Evolutionary conservation across 1,140 invertebrate genomes (phyloP).

Genomic region (Micrasema longulum): DNA sequence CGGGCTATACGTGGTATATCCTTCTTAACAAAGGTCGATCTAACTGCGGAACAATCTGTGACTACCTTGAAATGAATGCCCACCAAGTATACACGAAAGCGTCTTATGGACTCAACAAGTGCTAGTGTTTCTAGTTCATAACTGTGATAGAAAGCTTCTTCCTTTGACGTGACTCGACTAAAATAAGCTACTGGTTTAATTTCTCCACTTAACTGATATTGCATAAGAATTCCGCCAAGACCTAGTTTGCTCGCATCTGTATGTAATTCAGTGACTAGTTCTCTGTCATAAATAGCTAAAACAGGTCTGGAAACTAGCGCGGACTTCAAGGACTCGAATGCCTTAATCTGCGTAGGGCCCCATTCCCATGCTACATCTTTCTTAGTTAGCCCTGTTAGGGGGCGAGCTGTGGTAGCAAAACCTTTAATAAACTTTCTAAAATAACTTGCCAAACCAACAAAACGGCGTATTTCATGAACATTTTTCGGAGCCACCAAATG

Average conservation of each 20-base stretch:
- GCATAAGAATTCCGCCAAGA: constrained; percentile 17
- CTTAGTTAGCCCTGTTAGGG: constrained; percentile 30
- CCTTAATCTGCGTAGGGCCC: not conserved
- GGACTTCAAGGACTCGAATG: not conserved
- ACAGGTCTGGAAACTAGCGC: not conserved
- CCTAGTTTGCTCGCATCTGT: constrained; percentile 1
- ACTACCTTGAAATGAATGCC: constrained; percentile 59
- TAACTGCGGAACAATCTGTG: constrained; percentile 60
- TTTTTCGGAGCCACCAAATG: not conserved
- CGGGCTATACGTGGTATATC: not conserved
- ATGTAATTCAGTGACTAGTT: not conserved
- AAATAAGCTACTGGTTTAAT: constrained; percentile 58
- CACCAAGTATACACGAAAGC: constrained; percentile 58
- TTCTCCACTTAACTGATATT: constrained; percentile 30
- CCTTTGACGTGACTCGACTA: constrained; percentile 56
- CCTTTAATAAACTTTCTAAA: constrained; percentile 55
- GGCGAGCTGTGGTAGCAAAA: constrained; percentile 51
- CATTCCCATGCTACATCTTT: constrained; percentile 3
- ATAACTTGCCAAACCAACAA: constrained; percentile 55
- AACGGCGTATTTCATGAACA: constrained; percentile 9
- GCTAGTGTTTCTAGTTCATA: constrained; percentile 59
- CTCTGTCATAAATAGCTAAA: not conserved
- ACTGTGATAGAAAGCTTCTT: constrained; percentile 57
- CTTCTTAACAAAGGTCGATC: not conserved
- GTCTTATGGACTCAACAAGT: constrained; percentile 56